Evolutionary conservation across 2,888 invertebrate species (phyloP), one percentile per base, ranked within the genome.

Genomic region (Ceramica pisi): DNA sequence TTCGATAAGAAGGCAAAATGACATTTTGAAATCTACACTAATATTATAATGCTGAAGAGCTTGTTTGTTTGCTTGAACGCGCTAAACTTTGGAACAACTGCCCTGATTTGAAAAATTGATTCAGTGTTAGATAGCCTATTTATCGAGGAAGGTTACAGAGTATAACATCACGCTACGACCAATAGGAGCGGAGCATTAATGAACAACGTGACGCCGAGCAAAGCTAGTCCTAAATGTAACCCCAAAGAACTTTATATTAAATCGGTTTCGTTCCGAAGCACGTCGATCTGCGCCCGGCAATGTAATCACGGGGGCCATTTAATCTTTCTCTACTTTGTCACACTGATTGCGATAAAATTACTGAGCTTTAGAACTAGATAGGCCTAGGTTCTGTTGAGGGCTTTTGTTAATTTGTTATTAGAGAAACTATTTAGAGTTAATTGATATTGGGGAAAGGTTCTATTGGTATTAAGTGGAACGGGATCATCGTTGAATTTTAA

Each of bases 301-400:
- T 44, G 50, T 61, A 61, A 69, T 74, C 26, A 31, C 23, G 23
- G 16, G 8, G 26, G 19, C 35, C 44, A 26, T 67, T 61, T 44
- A 35, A 61, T 50, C 60, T 44, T 56, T 23, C 26, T 26, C 26
- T 0, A 68, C 50, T 74, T 44, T 56, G 35, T 60, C 35, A 26
- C 60, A 68, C 35, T 74, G 50, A 44, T 74, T 69, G 56, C 26
- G 48, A 76, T 31, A 21, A 35, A 35, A 69, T 57, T 56, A 46
- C 55, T 26, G 14, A 35, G 16, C 41, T 67, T 14, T 8, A 41
- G 3, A 48, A 44, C 41, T 55, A 44, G 9, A 44, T 44, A 55
- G 14, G 26, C 44, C 50, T 44, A 44, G 35, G 5, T 44, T 68
- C 21, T 9, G 14, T 51, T 16, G 2, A 21, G 7, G n/a, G 19